phyloP scores from a whole-genome alignment of 1,140 invertebrate genomes.

The Diprion similis region DNA sequence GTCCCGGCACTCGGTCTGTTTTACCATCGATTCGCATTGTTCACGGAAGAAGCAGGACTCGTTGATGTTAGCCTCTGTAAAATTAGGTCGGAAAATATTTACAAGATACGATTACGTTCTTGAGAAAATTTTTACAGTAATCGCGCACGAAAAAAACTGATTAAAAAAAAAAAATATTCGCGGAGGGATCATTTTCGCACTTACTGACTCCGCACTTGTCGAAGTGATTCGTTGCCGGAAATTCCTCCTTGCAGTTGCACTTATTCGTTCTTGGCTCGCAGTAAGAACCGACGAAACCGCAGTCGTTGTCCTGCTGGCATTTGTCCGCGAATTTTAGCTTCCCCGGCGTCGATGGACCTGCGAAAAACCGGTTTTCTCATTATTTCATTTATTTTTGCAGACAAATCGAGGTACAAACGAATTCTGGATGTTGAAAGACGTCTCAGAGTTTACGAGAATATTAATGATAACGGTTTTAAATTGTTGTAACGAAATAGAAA shows the following conservation, averaged over 20 bases:
- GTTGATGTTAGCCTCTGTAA: conserved; percentile 80
- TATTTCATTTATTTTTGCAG: background rate
- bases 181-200: conserved; percentile 49
- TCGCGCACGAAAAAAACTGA: background rate
- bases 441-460: no score
- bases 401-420: no score
- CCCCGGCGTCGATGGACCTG: conserved; percentile 61
- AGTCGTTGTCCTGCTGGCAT: conserved; percentile 72
- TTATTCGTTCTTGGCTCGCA: conserved; percentile 72
- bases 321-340: conserved; percentile 74
- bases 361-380: conserved; percentile 23
- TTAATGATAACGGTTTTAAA: no score
- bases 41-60: conserved; percentile 82
- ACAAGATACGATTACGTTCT: background rate
- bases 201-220: conserved; percentile 85
- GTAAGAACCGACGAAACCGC: conserved; percentile 74
- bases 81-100: conserved; percentile 7
- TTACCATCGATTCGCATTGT: conserved; percentile 75
- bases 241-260: conserved; percentile 75
- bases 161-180: conserved; percentile 4
- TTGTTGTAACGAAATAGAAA: no score
- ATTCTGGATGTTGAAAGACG: no score
- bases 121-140: background rate
- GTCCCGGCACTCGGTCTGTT: conserved; percentile 79
- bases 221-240: conserved; percentile 78